Conservation (phyloP, 37 sponge, comb jelly and placozoan species). For the Geodia barretti region DNA sequence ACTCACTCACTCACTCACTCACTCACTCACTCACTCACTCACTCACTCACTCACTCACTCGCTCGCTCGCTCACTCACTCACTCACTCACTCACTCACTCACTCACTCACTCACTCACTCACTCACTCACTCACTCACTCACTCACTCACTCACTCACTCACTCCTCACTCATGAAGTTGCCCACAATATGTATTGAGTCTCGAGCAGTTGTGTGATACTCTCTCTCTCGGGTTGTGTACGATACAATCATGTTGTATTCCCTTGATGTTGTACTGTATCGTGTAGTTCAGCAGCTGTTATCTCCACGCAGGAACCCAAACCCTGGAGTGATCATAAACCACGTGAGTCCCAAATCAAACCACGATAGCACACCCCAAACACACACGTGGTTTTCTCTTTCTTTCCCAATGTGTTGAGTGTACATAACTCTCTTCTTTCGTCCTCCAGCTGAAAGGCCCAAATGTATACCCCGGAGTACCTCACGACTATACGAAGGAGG, state of each 20-base stretch:
- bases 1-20: conserved; percentile 43
- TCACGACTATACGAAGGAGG: conserved; percentile 75
- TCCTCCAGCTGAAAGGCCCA: conserved; percentile 41
- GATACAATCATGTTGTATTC: too few relatives aligned
- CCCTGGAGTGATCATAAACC: conserved; percentile 58
- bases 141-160: conserved; percentile 45
- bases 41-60: conserved; percentile 22
- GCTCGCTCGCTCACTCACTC: conserved; percentile 30
- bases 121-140: conserved; percentile 63
- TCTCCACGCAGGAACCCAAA: conserved; percentile 43
- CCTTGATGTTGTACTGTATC: too few relatives aligned
- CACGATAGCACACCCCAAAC: not conserved
- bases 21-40: conserved; percentile 40
- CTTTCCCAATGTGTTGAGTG: too few relatives aligned
- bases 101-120: conserved; percentile 59
- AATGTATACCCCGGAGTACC: conserved; percentile 71
- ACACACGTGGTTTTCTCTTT: too few relatives aligned
- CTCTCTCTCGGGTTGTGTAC: too few relatives aligned
- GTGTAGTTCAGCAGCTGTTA: too few relatives aligned
- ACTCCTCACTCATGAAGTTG: too few relatives aligned
- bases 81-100: conserved; percentile 59
- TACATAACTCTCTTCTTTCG: not conserved
- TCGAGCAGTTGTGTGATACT: too few relatives aligned
- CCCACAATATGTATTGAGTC: too few relatives aligned
- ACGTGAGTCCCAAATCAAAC: conserved; percentile 26